phyloP scores from a whole-genome alignment of 23 tunicate species.

The Halocynthia aurantium region DNA sequence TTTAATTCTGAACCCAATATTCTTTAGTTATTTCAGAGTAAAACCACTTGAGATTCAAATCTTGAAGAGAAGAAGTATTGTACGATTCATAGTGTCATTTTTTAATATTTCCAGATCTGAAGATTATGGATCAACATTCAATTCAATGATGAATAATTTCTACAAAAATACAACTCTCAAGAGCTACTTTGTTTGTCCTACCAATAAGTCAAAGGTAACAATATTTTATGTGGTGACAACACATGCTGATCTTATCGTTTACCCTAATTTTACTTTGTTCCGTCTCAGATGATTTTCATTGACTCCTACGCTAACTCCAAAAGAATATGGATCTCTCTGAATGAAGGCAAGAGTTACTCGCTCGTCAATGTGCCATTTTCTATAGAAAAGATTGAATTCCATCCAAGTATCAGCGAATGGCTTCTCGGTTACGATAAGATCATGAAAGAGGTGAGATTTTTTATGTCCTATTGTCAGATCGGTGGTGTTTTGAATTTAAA shows the following conservation, averaged over 20 bases:
- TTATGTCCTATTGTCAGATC: too few relatives aligned
- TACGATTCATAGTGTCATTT: too few relatives aligned
- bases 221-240: neutral
- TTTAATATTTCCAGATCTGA: slow-evolving; percentile 37
- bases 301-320: slow-evolving; percentile 34
- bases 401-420: slow-evolving; percentile 60
- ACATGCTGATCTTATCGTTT: neutral
- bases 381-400: slow-evolving; percentile 69
- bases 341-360: slow-evolving; percentile 61
- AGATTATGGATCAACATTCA: slow-evolving; percentile 67
- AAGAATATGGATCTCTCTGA: slow-evolving; percentile 62
- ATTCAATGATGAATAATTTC: slow-evolving; percentile 25
- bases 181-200: slow-evolving; percentile 75
- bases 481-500: too few relatives aligned
- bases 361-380: slow-evolving; percentile 31
- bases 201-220: slow-evolving; percentile 58
- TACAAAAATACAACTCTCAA: slow-evolving; percentile 34
- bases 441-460: slow-evolving; percentile 30
- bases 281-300: slow-evolving; percentile 55
- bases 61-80: too few relatives aligned
- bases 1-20: too few relatives aligned
- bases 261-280: neutral
- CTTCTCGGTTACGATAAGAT: slow-evolving; percentile 72
- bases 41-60: too few relatives aligned
- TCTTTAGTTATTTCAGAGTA: too few relatives aligned